Evolutionary conservation across 1,140 invertebrate genomes (phyloP), one percentile per base, ranked within the genome.

Genomic region (Pemphigus obesinymphae): DNA sequence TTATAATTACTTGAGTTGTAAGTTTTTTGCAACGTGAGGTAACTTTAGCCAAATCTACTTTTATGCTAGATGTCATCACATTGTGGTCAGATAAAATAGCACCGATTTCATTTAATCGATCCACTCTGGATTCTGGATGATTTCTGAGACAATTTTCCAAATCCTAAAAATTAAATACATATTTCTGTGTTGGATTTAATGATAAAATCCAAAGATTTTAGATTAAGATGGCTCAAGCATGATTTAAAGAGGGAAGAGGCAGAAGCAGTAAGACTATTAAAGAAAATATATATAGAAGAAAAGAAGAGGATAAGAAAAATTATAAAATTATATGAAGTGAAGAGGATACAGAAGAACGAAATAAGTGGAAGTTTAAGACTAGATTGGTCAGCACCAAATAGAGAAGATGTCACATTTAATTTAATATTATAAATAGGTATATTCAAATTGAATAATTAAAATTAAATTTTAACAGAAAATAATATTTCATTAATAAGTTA

Each of bases 111-210:
- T 95, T 91, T 83, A 96, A 92, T 84, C 92, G 91, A 31, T 90
- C 89, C 83, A 93, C 88, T 82, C 93, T 90, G 80, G 91, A 90
- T 83, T 92, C 90, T 55, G 93, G 91, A 86, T 93, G 93, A 85
- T 93, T 92, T 83, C 92, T 89, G 78, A 96, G 87, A 86, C 94
- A 94, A 86, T 94, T 95, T 86, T 97, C 95, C 83, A 96, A 88
- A 87, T 95, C 94, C 93, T 94, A 84, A 76, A 86, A 85, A 73
- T 80, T n/a, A 45, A 83, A 81, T 68, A 48, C 4, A 63, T 11
- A 66, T 37, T 34, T 5, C 0, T 43, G n/a, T 68, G 10, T 26
- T 45, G 10, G 3, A 11, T n/a, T n/a, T 13, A 45, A 45, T 45
- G 10, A 4, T n/a, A n/a, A n/a, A n/a, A n/a, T n/a, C n/a, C n/a